phyloP scores from a whole-genome alignment of 1,140 invertebrate species.

The Pogonomyrmex californicus region DNA sequence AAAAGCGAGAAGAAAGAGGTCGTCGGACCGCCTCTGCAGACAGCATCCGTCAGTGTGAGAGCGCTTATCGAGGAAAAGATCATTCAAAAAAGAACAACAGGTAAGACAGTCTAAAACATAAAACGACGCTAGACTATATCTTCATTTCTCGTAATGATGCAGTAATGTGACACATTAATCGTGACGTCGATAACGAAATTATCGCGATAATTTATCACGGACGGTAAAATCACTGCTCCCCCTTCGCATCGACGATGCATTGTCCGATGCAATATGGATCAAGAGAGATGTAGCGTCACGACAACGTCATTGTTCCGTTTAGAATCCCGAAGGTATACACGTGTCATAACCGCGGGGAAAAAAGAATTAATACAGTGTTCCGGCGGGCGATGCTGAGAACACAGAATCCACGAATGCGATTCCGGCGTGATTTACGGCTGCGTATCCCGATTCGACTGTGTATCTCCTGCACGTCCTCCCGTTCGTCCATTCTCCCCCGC shows the following conservation, averaged over 20 bases:
- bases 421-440: constrained; percentile 66
- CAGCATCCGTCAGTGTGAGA: constrained; percentile 94
- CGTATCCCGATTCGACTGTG: constrained; percentile 62
- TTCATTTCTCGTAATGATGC: not conserved
- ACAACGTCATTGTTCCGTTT: constrained; percentile 38
- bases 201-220: not conserved
- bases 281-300: not conserved
- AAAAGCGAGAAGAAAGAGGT: constrained; percentile 95
- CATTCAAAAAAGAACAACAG: constrained; percentile 92
- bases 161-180: not conserved
- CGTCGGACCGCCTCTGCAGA: constrained; percentile 93
- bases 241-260: not conserved
- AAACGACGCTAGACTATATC: not conserved
- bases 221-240: not conserved
- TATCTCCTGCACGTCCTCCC: constrained; percentile 44
- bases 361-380: constrained; percentile 69
- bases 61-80: constrained; percentile 97
- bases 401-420: constrained; percentile 68
- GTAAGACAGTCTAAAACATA: constrained; percentile 71
- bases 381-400: constrained; percentile 64
- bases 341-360: constrained; percentile 43
- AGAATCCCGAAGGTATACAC: constrained; percentile 34
- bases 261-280: constrained; percentile 17
- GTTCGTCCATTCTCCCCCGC: constrained; percentile 41
- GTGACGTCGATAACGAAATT: not conserved